Conservation (phyloP, 2,888 invertebrate species). For the Podotricha telesiphe region DNA sequence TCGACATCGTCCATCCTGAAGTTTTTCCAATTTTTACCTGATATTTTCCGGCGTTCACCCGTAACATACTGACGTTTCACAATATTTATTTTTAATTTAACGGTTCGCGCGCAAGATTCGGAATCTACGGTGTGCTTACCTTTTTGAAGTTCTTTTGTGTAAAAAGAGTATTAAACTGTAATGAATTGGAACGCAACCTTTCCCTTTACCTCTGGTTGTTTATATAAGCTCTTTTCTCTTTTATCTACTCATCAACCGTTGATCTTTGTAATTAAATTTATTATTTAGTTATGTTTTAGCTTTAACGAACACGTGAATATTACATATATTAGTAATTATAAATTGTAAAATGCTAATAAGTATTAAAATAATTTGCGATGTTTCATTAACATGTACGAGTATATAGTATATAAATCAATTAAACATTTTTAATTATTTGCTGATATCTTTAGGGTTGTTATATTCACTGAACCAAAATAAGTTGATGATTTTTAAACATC, state of each 20-base stretch:
- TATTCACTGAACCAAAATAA: neutral
- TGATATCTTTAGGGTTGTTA: neutral
- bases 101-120: constrained; percentile 75
- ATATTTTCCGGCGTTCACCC: constrained; percentile 63
- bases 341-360: too few species aligned
- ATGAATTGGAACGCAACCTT: constrained; percentile 57
- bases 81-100: constrained; percentile 84
- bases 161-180: constrained; percentile 63
- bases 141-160: constrained; percentile 72
- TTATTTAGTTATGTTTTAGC: constrained; percentile 9
- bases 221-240: constrained; percentile 25
- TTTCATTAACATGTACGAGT: too few species aligned
- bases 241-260: constrained; percentile 24
- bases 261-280: constrained; percentile 24
- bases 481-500: too few species aligned
- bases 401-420: neutral
- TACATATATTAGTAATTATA: neutral
- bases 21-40: constrained; percentile 67
- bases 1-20: constrained; percentile 67
- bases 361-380: too few species aligned
- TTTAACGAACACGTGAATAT: neutral
- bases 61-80: constrained; percentile 83
- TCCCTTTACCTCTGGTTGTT: constrained; percentile 38
- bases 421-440: neutral
- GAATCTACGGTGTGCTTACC: constrained; percentile 70